Evolutionary conservation across 2,888 invertebrate genomes (phyloP).

Genomic region (Meganola albula): DNA sequence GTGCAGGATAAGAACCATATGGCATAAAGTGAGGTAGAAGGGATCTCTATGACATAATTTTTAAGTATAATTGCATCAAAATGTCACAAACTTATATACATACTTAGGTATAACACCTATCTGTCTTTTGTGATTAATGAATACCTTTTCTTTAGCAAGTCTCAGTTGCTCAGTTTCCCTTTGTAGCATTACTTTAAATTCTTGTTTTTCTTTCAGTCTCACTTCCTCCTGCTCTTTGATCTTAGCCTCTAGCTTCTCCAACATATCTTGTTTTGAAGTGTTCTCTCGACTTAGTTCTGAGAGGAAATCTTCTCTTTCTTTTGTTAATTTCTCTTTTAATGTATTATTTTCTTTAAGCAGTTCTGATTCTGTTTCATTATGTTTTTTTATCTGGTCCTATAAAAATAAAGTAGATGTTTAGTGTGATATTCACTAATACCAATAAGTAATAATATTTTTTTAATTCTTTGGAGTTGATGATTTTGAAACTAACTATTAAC

Average conservation of each 20-base stretch:
- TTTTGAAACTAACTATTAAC: no score
- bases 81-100: no score
- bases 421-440: neutral
- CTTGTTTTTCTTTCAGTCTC: constrained; percentile 58
- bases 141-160: constrained; percentile 66
- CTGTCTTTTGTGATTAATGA: no score
- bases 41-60: no score
- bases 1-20: no score
- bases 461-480: no score
- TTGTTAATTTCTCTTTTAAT: constrained; percentile 63
- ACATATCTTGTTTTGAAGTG: constrained; percentile 69
- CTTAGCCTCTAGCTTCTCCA: constrained; percentile 67
- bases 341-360: constrained; percentile 64
- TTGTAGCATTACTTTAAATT: constrained; percentile 52
- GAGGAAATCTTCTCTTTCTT: constrained; percentile 72
- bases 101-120: no score
- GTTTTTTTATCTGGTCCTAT: constrained; percentile 60
- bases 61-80: no score
- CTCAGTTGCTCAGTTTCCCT: constrained; percentile 57
- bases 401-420: constrained; percentile 14
- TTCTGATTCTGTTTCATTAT: constrained; percentile 57
- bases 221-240: constrained; percentile 69
- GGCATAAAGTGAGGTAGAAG: no score
- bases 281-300: constrained; percentile 65
- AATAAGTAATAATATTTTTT: no score